Evolutionary conservation across 1,140 invertebrate genomes (phyloP), one percentile per base, ranked within the genome.

Genomic region (Camponotus vicinus): DNA sequence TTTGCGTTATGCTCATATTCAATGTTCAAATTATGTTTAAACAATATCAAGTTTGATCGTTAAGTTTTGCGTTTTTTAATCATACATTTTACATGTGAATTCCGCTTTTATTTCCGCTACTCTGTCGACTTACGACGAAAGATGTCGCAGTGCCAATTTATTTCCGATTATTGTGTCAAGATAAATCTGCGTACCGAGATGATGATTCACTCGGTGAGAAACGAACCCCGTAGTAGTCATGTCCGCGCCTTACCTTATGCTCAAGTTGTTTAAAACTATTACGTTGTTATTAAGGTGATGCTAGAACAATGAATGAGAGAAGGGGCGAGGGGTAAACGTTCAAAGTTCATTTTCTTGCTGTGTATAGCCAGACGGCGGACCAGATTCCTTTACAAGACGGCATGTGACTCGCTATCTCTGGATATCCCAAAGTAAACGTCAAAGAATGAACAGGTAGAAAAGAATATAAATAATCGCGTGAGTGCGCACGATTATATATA

Each of bases 231-330:
- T 67, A 89, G 86, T 85, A 89, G 86, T 85, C 79, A 73, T 79
- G 80, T 77, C 78, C 86, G 77, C 89, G 90, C 88, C 84, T 90
- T 92, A 92, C 91, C 49, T 92, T 94, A 93, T 94, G 94, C 94
- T 94, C 94, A 94, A 94, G 93, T 94, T 94, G 93, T 94, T 94
- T 94, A 91, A 89, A 89, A 94, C 91, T 91, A 94, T 94, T 94
- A 94, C 87, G 94, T 94, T 93, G 92, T 94, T 94, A 92, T 92
- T 94, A 94, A 93, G 91, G 92, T 85, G 91, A 88, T 89, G 92
- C 89, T 87, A 91, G 89, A 83, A 75, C 67, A 69, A 69, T 57
- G 64, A 77, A 78, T 21, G 57, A 75, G 67, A 86, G 67, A 78
- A 79, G 70, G 85, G 69, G 57, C 61, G 85, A 37, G 77, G 57